Percentiles rank a stretch among this genome's conserved stretches.
phyloP scores from a whole-genome alignment of 2,888 invertebrate genomes.

The Dugesia japonica region DNA sequence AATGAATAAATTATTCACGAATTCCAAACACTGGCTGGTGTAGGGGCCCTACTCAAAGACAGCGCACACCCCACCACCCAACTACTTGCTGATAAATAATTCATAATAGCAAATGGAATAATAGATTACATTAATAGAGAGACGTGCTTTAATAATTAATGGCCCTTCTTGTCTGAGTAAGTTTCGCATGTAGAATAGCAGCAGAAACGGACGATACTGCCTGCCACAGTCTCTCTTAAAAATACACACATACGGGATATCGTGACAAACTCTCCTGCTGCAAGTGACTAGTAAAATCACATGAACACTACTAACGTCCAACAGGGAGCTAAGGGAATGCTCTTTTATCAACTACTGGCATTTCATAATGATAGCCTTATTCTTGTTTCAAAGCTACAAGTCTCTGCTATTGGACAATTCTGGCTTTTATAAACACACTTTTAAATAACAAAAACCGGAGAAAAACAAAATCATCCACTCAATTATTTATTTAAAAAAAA shows the following conservation, averaged over 20 bases:
- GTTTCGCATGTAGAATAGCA: slow-evolving; percentile 20
- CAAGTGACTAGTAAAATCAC: slow-evolving; percentile 20
- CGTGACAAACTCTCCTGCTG: slow-evolving; percentile 20
- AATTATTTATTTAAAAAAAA: slow-evolving; percentile 7
- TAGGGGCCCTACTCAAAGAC: slow-evolving; percentile 20
- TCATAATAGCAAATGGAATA: slow-evolving; percentile 34
- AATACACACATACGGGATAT: background rate
- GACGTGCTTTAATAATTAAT: slow-evolving; percentile 20
- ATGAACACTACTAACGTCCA: slow-evolving; percentile 16
- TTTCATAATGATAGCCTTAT: slow-evolving; percentile 20
- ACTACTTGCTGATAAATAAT: slow-evolving; percentile 32
- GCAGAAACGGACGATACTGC: background rate
- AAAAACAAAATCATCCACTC: slow-evolving; percentile 20
- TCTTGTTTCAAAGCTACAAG: slow-evolving; percentile 20
- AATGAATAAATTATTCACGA: slow-evolving; percentile 20
- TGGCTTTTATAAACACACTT: slow-evolving; percentile 20
- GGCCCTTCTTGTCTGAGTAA: slow-evolving; percentile 9
- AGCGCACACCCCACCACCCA: slow-evolving; percentile 15
- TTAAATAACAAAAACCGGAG: slow-evolving; percentile 20
- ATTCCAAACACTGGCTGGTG: slow-evolving; percentile 20
- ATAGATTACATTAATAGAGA: slow-evolving; percentile 33
- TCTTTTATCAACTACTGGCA: slow-evolving; percentile 14
- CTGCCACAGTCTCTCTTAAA: slow-evolving; percentile 16
- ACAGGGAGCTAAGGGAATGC: slow-evolving; percentile 16
- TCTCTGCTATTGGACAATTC: slow-evolving; percentile 16